These are phyloP conservation scores for Gyps fulvus DNA, from an alignment of 2,113 vertebrate genomes.

Conservation along the genomic window DNA sequence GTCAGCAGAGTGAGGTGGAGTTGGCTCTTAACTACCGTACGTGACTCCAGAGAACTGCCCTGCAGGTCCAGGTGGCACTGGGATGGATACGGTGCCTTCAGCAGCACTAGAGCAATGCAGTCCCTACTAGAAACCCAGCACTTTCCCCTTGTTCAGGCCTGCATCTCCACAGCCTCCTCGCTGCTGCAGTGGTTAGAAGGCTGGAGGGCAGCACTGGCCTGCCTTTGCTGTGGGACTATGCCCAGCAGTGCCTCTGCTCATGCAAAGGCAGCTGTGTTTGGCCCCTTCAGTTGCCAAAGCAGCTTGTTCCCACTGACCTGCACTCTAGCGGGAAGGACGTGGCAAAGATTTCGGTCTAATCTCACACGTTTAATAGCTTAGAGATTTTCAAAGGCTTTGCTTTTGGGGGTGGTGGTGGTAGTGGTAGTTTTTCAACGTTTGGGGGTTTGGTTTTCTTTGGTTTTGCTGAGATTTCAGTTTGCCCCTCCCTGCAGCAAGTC, in stretches of 20 bases:
- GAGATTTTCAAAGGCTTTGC: not conserved
- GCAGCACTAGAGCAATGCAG: not conserved
- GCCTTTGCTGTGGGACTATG: not conserved
- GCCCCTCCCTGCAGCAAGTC: accelerated
- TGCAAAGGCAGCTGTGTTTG: not conserved
- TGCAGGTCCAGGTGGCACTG: too few species aligned
- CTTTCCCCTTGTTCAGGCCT: not conserved
- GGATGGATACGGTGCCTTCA: not conserved
- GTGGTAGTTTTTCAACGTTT: not conserved
- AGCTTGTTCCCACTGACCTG: not conserved
- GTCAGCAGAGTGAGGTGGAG: not conserved
- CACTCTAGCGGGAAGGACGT: not conserved
- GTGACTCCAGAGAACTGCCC: not conserved
- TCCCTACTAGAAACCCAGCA: not conserved
- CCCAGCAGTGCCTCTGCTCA: not conserved
- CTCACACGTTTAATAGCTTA: not conserved
- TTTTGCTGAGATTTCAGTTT: not conserved
- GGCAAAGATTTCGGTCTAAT: not conserved
- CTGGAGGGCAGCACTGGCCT: not conserved
- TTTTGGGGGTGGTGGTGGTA: not conserved
- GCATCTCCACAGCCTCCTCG: not conserved
- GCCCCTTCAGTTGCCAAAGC: not conserved
- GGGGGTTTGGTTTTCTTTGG: not conserved
- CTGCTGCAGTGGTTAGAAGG: not conserved
- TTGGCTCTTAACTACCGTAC: not conserved